Percentiles rank a stretch among this genome's conserved stretches.
phyloP scores from a whole-genome alignment of 2,888 invertebrate species.

The Clostera curtula region DNA sequence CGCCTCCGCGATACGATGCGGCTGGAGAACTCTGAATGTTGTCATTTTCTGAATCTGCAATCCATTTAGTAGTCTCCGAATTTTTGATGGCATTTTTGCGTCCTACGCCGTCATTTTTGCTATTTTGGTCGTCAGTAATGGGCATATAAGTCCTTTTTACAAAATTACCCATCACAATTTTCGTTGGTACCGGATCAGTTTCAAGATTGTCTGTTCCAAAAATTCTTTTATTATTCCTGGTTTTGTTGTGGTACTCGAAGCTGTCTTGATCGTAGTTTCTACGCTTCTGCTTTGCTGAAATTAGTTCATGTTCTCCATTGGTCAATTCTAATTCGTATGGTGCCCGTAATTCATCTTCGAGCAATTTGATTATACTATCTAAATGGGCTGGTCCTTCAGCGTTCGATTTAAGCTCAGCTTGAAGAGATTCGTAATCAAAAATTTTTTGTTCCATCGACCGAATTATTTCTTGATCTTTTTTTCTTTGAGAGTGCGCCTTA shows the following conservation, averaged over 20 bases:
- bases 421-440: slow-evolving; percentile 33
- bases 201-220: too few relatives aligned
- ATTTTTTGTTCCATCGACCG: slow-evolving; percentile 38
- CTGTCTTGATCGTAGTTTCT: slow-evolving; percentile 22
- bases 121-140: slow-evolving; percentile 26
- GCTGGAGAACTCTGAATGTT: slow-evolving; percentile 15
- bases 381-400: slow-evolving; percentile 38
- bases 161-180: slow-evolving; percentile 36
- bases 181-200: slow-evolving; percentile 32
- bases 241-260: slow-evolving; percentile 18
- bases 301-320: slow-evolving; percentile 18
- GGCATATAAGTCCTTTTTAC: slow-evolving; percentile 33
- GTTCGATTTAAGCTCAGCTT: slow-evolving; percentile 26
- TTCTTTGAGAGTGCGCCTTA: slow-evolving; percentile 35
- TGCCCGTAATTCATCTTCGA: slow-evolving; percentile 54
- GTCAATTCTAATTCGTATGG: slow-evolving; percentile 26
- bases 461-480: slow-evolving; percentile 45
- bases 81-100: slow-evolving; percentile 39
- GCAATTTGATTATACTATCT: slow-evolving; percentile 52
- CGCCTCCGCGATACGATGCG: slow-evolving; percentile 12
- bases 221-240: slow-evolving; percentile 20
- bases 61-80: slow-evolving; percentile 35
- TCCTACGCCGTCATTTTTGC: slow-evolving; percentile 34
- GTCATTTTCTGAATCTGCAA: slow-evolving; percentile 15
- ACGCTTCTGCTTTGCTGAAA: slow-evolving; percentile 17